phyloP scores from a whole-genome alignment of 2,113 vertebrate genomes.

The Brachyistius frenatus region DNA sequence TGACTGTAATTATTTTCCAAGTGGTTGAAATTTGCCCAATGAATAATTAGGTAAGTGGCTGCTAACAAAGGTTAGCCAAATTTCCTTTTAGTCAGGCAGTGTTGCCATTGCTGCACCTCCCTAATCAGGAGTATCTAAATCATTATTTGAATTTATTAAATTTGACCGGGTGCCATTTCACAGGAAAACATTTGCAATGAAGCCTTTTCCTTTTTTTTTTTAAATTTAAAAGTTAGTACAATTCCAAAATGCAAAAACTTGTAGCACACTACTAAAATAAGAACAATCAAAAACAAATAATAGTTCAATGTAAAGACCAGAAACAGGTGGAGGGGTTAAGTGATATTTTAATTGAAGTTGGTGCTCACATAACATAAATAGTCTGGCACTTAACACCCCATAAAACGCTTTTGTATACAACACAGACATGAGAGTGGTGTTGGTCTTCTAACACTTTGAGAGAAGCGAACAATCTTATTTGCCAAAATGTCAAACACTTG shows the following conservation, averaged over 20 bases:
- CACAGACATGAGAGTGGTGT: not conserved
- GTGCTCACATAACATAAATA: too few species aligned
- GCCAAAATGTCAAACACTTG: not conserved
- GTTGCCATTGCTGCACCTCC: not conserved
- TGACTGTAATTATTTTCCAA: not conserved
- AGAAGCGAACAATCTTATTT: not conserved
- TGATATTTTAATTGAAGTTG: too few species aligned
- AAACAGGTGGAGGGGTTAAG: too few species aligned
- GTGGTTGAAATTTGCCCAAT: not conserved
- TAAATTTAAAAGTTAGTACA: not conserved
- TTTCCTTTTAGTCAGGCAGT: conserved; percentile 5
- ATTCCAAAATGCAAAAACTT: too few species aligned
- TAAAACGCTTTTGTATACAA: not conserved
- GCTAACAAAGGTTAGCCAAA: not conserved
- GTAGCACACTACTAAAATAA: too few species aligned
- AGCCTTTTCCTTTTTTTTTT: not conserved
- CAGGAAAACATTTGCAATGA: not conserved
- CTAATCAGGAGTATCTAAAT: conserved; percentile 19
- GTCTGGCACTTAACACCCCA: too few species aligned
- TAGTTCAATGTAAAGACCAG: too few species aligned
- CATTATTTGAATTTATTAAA: conserved; percentile 15
- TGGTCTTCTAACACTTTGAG: not conserved
- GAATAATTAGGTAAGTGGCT: not conserved
- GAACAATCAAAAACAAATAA: too few species aligned
- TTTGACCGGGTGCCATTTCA: conserved; percentile 5